A percentile compares a stretch with the other conserved stretches of the same genome.
Conservation (phyloP, 37 sponge, comb jelly and placozoan genomes). For the Ephydatia muelleri region DNA sequence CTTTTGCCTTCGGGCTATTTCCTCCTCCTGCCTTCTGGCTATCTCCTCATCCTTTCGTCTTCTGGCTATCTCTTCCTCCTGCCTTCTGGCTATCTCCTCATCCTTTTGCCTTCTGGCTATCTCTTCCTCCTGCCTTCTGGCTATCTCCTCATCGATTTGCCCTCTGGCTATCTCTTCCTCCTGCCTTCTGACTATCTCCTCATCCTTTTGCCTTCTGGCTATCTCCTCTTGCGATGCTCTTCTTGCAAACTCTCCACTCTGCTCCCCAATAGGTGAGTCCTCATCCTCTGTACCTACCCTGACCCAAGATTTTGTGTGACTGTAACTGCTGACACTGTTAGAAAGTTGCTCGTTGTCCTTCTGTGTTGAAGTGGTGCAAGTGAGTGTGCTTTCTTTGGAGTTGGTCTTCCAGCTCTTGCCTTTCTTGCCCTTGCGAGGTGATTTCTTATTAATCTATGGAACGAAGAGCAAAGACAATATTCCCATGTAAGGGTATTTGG, state of each 20-base stretch:
- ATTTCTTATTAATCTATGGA: not conserved
- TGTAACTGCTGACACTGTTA: not conserved
- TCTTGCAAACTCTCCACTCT: not conserved
- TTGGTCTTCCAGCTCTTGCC: not conserved
- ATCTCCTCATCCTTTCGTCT: not conserved
- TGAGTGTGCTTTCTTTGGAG: not conserved
- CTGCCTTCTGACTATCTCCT: not conserved
- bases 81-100: not conserved
- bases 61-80: not conserved
- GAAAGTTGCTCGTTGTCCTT: not conserved
- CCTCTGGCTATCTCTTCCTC: too few species aligned
- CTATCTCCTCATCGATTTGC: too few species aligned
- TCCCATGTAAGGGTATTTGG: not conserved
- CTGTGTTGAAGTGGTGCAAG: not conserved
- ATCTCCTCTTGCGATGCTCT: not conserved
- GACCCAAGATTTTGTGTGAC: too few species aligned
- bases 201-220: not conserved
- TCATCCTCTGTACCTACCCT: not conserved
- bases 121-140: too few species aligned
- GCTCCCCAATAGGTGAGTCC: not conserved
- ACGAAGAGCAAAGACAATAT: not conserved
- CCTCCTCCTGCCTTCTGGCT: too few species aligned
- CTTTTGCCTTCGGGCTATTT: too few species aligned
- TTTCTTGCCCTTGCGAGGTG: not conserved
- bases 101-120: not conserved